A percentile compares a stretch with the other conserved stretches of the same genome.
Evolutionary conservation across 2,888 invertebrate species (phyloP).

Genomic region (Drosophila fulvimacula): DNA sequence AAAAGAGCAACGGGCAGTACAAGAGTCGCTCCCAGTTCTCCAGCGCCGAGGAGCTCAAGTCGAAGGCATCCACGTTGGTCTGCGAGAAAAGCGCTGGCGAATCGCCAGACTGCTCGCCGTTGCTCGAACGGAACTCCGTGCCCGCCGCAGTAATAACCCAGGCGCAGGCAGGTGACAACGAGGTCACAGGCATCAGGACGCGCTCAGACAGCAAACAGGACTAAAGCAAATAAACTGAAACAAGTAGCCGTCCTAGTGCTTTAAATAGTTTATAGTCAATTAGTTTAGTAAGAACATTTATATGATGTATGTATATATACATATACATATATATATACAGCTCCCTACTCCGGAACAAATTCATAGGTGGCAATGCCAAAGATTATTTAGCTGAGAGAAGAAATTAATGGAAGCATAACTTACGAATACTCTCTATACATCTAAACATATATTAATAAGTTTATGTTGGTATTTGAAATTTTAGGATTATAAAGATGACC

Average conservation of each 20-base stretch:
- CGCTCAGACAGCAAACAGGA: constrained; percentile 40
- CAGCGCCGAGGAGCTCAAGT: constrained; percentile 69
- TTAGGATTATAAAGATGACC: constrained; percentile 15
- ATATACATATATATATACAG: constrained; percentile 13
- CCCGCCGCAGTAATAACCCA: constrained; percentile 48
- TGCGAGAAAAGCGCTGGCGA: constrained; percentile 52
- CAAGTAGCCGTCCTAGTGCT: constrained; percentile 70
- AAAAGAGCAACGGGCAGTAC: constrained; percentile 64
- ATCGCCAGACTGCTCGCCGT: constrained; percentile 76
- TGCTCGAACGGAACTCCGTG: constrained; percentile 59
- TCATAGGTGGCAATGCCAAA: constrained; percentile 66
- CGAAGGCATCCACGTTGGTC: constrained; percentile 51
- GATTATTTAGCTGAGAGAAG: constrained; percentile 43
- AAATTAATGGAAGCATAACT: constrained; percentile 2
- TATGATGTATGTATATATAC: background rate
- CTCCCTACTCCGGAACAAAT: constrained; percentile 15
- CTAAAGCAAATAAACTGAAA: constrained; percentile 20
- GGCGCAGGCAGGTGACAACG: constrained; percentile 68
- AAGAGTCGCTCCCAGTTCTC: constrained; percentile 60
- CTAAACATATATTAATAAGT: constrained; percentile 21
- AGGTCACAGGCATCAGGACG: constrained; percentile 57
- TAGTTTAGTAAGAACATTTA: constrained; percentile 30
- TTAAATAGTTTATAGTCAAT: constrained; percentile 64
- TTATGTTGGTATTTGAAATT: constrained; percentile 37
- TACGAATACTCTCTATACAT: constrained; percentile 53